Percentiles rank a stretch among this genome's conserved stretches.
phyloP scores from a whole-genome alignment of 2,113 vertebrate species.

The Sylvicapra grimmia region DNA sequence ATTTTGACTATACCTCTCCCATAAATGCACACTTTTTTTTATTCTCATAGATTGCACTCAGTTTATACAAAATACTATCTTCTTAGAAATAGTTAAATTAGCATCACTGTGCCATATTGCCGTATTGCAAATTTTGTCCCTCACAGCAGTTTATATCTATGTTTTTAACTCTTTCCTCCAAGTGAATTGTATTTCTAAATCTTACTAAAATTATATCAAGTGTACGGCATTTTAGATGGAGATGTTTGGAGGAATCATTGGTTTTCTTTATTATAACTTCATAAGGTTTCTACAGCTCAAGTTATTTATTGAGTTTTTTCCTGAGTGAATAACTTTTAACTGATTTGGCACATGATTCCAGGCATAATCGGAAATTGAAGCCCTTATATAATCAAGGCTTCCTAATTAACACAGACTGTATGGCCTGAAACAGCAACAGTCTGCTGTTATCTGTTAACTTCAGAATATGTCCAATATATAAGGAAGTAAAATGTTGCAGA shows the following conservation, averaged over 20 bases:
- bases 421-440: slow-evolving; percentile 48
- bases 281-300: background rate
- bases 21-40: background rate
- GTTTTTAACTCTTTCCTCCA: background rate
- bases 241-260: background rate
- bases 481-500: slow-evolving; percentile 48
- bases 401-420: slow-evolving; percentile 55
- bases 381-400: slow-evolving; percentile 57
- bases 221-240: background rate
- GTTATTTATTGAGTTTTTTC: background rate
- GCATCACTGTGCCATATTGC: background rate
- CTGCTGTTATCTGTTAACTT: slow-evolving; percentile 67
- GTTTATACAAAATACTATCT: background rate
- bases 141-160: background rate
- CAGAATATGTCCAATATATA: slow-evolving; percentile 59
- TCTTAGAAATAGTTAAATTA: background rate
- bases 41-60: background rate
- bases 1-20: background rate
- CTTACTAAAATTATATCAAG: background rate
- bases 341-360: slow-evolving; percentile 53
- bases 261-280: background rate
- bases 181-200: background rate
- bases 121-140: background rate
- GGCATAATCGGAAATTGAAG: slow-evolving; percentile 58
- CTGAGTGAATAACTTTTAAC: slow-evolving; percentile 17